Conservation (phyloP, 2,797 vertebrate genomes). For the Cephalopachus bancanus region DNA sequence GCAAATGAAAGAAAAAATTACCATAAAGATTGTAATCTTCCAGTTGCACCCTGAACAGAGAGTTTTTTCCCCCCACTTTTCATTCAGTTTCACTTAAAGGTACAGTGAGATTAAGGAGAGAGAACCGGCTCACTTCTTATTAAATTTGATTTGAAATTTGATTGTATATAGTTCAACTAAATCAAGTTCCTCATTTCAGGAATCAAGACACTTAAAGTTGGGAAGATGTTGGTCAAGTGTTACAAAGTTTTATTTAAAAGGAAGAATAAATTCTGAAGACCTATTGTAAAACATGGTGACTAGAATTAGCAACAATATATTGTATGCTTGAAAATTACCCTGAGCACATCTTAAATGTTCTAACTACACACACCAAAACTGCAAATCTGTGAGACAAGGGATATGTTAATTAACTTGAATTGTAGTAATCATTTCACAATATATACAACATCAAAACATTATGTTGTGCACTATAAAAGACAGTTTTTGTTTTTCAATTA, state of each 20-base stretch:
- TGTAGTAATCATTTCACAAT: background rate
- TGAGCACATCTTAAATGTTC: background rate
- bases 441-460: background rate
- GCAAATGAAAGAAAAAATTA: background rate
- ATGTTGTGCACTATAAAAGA: background rate
- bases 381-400: background rate
- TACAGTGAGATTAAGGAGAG: conserved; percentile 18
- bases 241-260: background rate
- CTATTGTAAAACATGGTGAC: background rate
- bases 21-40: conserved; percentile 24
- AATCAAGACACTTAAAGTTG: background rate
- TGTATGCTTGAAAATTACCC: background rate
- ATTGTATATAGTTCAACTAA: background rate
- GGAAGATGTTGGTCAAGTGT: background rate
- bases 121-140: background rate
- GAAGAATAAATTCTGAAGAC: background rate
- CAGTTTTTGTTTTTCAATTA: background rate
- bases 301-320: background rate
- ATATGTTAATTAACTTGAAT: background rate
- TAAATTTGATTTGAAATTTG: background rate
- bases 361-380: background rate
- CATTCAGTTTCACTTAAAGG: background rate
- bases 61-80: background rate
- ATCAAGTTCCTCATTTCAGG: background rate
- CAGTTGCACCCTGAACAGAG: background rate